Evolutionary conservation across 2,888 invertebrate genomes (phyloP), one percentile per base, ranked within the genome.

Genomic region (Diabrotica balteata): DNA sequence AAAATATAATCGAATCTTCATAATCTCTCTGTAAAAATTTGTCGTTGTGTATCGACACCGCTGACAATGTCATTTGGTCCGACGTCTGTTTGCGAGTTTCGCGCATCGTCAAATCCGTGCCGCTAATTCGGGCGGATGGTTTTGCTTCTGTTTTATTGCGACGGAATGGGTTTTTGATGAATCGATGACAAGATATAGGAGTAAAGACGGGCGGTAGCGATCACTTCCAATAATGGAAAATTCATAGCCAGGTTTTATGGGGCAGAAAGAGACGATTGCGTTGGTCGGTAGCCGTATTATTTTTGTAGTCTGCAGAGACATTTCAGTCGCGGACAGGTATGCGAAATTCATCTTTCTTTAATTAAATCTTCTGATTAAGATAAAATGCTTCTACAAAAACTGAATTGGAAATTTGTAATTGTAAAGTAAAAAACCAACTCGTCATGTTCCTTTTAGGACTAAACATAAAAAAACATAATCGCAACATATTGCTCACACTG

Each of bases 41-140:
- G 32, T 32, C 10, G 7, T 47, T 47, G 47, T 47, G 8, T 47
- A 53, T 53, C 32, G 17, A 53, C 22, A 9, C 32, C 17, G 22
- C 32, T 42, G 10, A 47, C 44, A 59, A 59, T 53, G 64, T 68
- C 60, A 68, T 68, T 68, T 64, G 68, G 68, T 64, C 60, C 51
- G 17, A 59, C 44, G 50, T 60, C 52, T 68, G 66, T 70, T 70
- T 63, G 60, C 47, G 45, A 61, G 63, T 63, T 71, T 67, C 59
- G 68, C 71, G 67, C 68, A 63, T 67, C 67, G 67, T 69, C 68
- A 65, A 69, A 71, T 71, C 67, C 65, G 64, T 67, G 63, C 57
- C 61, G 63, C 54, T 68, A 72, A 72, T 72, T 63, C 68, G 66
- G 64, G 63, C 66, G 62, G 69, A 72, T 68, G 72, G 58, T 63